These are phyloP conservation scores for Epinephelus awoara DNA, from an alignment of 2,797 vertebrate genomes.

Conservation along the genomic window DNA sequence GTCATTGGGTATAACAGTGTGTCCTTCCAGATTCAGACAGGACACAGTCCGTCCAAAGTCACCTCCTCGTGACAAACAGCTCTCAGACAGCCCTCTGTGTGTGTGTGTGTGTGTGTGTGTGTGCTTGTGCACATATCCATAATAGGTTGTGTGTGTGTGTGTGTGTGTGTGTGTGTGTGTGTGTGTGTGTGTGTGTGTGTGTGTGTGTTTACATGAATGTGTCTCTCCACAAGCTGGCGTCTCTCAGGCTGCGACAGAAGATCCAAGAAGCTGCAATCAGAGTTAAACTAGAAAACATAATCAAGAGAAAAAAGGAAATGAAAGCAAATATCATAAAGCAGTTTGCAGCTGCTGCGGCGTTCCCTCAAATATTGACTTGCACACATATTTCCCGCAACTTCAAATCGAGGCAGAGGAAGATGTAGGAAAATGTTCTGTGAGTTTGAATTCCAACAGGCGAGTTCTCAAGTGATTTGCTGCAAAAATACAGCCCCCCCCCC, in stretches of 20 bases:
- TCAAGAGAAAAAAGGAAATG: conserved; percentile 20
- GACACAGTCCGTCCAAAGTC: conserved; percentile 56
- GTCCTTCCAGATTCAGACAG: conserved; percentile 68
- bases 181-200: background rate
- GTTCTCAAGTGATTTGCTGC: conserved; percentile 31
- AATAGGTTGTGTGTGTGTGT: background rate
- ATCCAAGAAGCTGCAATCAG: conserved; percentile 13
- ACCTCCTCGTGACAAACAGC: conserved; percentile 51
- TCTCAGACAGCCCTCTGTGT: conserved; percentile 33
- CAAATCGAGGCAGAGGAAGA: conserved; percentile 2
- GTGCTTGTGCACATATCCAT: background rate
- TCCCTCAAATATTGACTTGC: conserved; percentile 38
- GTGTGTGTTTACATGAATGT: background rate
- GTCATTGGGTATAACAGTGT: conserved; percentile 40
- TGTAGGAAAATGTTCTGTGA: conserved; percentile 6
- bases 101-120: background rate
- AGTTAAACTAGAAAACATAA: conserved; percentile 27
- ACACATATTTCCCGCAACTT: conserved; percentile 40
- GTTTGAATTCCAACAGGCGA: conserved; percentile 11
- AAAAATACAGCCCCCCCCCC: background rate
- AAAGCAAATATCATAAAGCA: conserved; percentile 28
- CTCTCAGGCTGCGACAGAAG: background rate
- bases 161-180: background rate
- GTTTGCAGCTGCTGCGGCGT: conserved; percentile 20
- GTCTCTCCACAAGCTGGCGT: background rate